A percentile compares a stretch with the other conserved stretches of the same genome.
phyloP scores from a whole-genome alignment of 1,140 invertebrate genomes.

The Rhynchophorus ferrugineus region DNA sequence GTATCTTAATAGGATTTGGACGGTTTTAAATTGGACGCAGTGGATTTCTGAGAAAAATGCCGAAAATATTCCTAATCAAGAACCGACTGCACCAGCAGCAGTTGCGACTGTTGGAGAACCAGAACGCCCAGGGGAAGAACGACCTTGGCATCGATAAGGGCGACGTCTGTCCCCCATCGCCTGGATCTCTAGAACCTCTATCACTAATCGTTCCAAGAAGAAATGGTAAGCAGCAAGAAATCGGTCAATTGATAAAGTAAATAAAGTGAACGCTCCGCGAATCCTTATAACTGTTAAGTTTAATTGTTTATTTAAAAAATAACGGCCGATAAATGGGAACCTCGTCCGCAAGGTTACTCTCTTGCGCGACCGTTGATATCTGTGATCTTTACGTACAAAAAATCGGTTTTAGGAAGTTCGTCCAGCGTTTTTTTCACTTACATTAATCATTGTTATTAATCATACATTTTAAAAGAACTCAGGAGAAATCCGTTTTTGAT shows the following conservation, averaged over 20 bases:
- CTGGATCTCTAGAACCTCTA: conserved; percentile 45
- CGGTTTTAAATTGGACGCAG: too few species aligned
- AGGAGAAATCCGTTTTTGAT: too few species aligned
- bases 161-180: conserved; percentile 2
- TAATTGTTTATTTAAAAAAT: conserved; percentile 9
- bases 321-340: conserved; percentile 8
- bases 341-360: too few species aligned
- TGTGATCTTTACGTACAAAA: too few species aligned
- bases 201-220: conserved; percentile 51
- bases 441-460: too few species aligned
- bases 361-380: too few species aligned
- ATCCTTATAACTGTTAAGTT: not conserved
- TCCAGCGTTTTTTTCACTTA: too few species aligned
- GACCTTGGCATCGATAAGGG: conserved; percentile 28
- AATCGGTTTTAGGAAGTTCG: too few species aligned
- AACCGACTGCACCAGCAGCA: conserved; percentile 83
- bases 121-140: conserved; percentile 47
- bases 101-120: conserved; percentile 66
- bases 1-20: too few species aligned
- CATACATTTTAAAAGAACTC: too few species aligned
- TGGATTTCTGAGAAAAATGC: conserved; percentile 53
- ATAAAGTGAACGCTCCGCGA: not conserved
- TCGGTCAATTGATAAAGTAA: not conserved
- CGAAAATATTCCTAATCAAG: conserved; percentile 84
- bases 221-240: conserved; percentile 37